Evolutionary conservation across 1,140 invertebrate genomes (phyloP).

Genomic region (Lucilia sericata): DNA sequence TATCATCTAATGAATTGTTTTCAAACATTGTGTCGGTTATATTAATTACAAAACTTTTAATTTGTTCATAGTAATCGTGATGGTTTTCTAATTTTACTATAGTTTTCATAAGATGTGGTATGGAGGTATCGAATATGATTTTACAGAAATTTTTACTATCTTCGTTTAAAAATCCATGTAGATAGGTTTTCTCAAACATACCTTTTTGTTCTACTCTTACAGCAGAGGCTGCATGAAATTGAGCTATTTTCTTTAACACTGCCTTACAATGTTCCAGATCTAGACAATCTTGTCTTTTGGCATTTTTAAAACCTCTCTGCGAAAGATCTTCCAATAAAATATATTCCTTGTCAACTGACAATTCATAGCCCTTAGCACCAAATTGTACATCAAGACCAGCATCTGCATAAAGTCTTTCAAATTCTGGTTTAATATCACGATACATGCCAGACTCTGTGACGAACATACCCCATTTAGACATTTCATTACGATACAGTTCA

Average conservation of each 20-base stretch:
- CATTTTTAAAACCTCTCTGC: slow-evolving; percentile 70
- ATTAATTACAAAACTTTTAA: not conserved
- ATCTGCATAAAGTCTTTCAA: slow-evolving; percentile 53
- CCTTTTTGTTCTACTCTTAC: slow-evolving; percentile 49
- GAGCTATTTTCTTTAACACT: slow-evolving; percentile 70
- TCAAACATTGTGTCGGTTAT: not conserved
- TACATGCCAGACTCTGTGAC: slow-evolving; percentile 53
- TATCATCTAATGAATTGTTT: not conserved
- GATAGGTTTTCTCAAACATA: slow-evolving; percentile 48
- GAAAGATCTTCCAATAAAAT: slow-evolving; percentile 70
- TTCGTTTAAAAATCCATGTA: slow-evolving; percentile 49
- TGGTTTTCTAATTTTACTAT: slow-evolving; percentile 53
- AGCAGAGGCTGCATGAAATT: slow-evolving; percentile 70
- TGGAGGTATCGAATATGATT: slow-evolving; percentile 47
- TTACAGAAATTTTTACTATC: slow-evolving; percentile 47
- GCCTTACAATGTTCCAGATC: slow-evolving; percentile 69
- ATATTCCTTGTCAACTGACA: slow-evolving; percentile 51
- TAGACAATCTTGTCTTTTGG: slow-evolving; percentile 70
- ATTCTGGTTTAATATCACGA: slow-evolving; percentile 55
- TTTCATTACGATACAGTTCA: slow-evolving; percentile 54
- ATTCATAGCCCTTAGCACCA: slow-evolving; percentile 51
- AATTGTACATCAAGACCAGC: slow-evolving; percentile 55
- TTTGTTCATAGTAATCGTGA: slow-evolving; percentile 19
- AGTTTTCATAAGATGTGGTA: slow-evolving; percentile 50
- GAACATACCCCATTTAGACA: slow-evolving; percentile 55